Evolutionary conservation across 92 coral and sea anemone genomes (phyloP).

Genomic region (Heteractis magnifica): DNA sequence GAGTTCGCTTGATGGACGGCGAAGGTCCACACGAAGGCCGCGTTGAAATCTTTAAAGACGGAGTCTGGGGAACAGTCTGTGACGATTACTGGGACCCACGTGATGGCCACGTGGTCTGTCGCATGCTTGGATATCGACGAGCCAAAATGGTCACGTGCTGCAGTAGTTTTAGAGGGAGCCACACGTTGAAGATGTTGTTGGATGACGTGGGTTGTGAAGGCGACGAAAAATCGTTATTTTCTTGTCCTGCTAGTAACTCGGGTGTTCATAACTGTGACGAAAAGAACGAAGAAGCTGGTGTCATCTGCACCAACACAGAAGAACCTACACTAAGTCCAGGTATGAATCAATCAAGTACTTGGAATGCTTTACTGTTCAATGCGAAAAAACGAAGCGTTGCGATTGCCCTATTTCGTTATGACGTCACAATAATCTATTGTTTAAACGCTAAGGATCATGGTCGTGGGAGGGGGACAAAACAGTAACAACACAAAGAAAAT

Average conservation of each 20-base stretch:
- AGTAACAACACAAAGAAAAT: too few relatives aligned
- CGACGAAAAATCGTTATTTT: slow-evolving; percentile 58
- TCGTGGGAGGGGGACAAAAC: too few relatives aligned
- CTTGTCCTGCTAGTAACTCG: slow-evolving; percentile 76
- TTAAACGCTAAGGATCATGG: too few relatives aligned
- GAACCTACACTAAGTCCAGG: slow-evolving; percentile 21
- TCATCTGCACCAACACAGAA: slow-evolving; percentile 49
- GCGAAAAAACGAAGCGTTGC: too few relatives aligned
- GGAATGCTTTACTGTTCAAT: neutral
- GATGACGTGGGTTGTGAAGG: slow-evolving; percentile 73
- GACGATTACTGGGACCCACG: slow-evolving; percentile 49
- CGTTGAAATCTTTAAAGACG: slow-evolving; percentile 42
- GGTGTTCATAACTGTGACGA: slow-evolving; percentile 55
- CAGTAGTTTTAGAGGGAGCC: slow-evolving; percentile 21
- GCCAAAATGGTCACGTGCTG: slow-evolving; percentile 43
- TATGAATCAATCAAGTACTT: neutral
- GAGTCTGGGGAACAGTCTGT: slow-evolving; percentile 60
- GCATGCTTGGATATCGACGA: slow-evolving; percentile 39
- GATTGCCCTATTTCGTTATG: too few relatives aligned
- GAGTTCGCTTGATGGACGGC: slow-evolving; percentile 11
- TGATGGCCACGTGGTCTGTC: slow-evolving; percentile 49
- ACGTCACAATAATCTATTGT: too few relatives aligned
- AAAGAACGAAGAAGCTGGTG: slow-evolving; percentile 68
- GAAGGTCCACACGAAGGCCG: slow-evolving; percentile 37
- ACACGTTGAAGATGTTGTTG: slow-evolving; percentile 17